Base-by-base conservation (phyloP, 2,888 invertebrate genomes). In the Drosophila peninsularis region DNA sequence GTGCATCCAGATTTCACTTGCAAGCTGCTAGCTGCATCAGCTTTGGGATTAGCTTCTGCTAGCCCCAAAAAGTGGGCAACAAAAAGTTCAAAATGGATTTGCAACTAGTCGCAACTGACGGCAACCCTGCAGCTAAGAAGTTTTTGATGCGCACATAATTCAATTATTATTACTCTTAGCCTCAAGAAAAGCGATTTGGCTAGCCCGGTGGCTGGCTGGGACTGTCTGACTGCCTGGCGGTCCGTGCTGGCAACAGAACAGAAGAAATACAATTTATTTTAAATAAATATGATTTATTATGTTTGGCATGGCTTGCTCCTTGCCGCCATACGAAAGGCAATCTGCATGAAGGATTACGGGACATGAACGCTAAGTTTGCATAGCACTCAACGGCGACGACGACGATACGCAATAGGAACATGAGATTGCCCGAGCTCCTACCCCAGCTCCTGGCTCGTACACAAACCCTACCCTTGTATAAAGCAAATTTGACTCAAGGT, bases 201-300 rank as follows among this genome's bases (percentile, higher is more conserved):
- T 41, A 41, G 41, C 67, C 55, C 37, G 57, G 39, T 32, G 17
- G 24, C 49, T 53, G 45, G 24, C 53, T 42, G 42, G 11, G 14
- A 24, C 9, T 24, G 24, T 4, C 14, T 24, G 13, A 11, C 47
- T 45, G 50, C 10, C 41, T 30, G 47, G n/a, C 32, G 32, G 54
- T 17, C 27, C 30, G 24, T 14, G 41, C 56, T 45, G 41, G 62
- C 50, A 36, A 5, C 50, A 50, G 52, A 52, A 54, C 62, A 62
- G 24, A 52, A 65, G 65, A 76, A 71, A 58, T 62, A 85, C 84
- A 83, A 82, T 83, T 81, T 87, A 81, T 87, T 89, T 89, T 78
- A 86, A 83, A 89, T 83, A 83, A 83, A 83, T 83, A 89, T 83
- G 83, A 83, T 83, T 83, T 83, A 89, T 83, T 83, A 89, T 78